These are phyloP conservation scores for Sylvia atricapilla DNA, from an alignment of 2,113 vertebrate genomes.

Conservation along the genomic window DNA sequence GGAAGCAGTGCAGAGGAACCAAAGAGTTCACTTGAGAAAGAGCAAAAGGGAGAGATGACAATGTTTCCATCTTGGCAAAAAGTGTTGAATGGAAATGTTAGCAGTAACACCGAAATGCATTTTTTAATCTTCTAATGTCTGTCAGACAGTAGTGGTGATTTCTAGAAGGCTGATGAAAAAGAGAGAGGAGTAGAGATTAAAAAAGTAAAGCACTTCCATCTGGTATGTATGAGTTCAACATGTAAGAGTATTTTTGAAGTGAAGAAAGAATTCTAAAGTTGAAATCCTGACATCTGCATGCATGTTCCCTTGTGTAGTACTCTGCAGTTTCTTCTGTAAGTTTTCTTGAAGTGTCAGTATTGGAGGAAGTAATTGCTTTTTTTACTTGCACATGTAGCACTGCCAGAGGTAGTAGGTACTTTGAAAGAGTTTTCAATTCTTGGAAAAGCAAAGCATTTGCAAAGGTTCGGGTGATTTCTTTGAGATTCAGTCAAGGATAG, in stretches of 20 bases:
- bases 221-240: neutral
- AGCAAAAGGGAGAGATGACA: neutral
- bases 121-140: neutral
- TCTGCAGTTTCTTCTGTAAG: neutral
- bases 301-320: neutral
- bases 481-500: neutral
- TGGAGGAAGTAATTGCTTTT: neutral
- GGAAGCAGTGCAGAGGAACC: neutral
- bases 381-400: neutral
- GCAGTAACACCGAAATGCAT: neutral
- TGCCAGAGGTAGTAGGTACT: neutral
- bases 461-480: neutral
- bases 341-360: neutral
- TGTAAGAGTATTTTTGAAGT: neutral
- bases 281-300: fast-evolving
- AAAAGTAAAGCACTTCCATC: neutral
- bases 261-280: neutral
- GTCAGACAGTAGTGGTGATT: neutral
- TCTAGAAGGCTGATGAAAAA: neutral
- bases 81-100: neutral
- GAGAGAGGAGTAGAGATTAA: neutral
- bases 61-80: neutral
- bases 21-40: neutral
- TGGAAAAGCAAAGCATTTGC: neutral
- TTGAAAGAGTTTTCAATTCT: neutral